Evolutionary conservation across 2,797 vertebrate species (phyloP).

Genomic region (Adrianichthys oophorus): DNA sequence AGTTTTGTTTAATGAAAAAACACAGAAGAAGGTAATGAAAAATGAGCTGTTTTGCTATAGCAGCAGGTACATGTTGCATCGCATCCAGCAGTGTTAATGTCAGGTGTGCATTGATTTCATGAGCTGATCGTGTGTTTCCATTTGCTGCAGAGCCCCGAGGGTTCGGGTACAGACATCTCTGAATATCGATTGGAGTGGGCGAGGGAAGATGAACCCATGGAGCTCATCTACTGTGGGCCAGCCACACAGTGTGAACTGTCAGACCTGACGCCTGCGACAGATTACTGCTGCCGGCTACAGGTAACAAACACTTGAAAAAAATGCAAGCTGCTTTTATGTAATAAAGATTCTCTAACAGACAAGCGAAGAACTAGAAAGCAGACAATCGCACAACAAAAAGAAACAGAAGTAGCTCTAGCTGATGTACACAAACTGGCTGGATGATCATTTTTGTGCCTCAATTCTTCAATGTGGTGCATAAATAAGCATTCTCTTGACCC

Average conservation of each 20-base stretch:
- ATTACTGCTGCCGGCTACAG: conserved; percentile 94
- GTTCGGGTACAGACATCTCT: conserved; percentile 91
- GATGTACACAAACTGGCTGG: not conserved
- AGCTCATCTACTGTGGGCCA: conserved; percentile 85
- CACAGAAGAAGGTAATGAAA: not conserved
- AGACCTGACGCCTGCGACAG: conserved; percentile 84
- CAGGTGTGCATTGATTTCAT: conserved; percentile 1
- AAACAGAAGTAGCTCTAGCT: conserved; percentile 25
- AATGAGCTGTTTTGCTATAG: not conserved
- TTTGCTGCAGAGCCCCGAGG: conserved; percentile 86
- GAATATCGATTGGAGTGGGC: conserved; percentile 96
- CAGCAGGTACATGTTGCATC: not conserved
- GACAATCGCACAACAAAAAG: conserved; percentile 6
- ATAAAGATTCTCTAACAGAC: too few relatives aligned
- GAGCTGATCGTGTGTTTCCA: conserved; percentile 11
- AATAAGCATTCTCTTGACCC: conserved; percentile 10
- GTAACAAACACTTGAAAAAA: conserved; percentile 62
- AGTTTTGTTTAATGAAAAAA: too few relatives aligned
- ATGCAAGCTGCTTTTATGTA: too few relatives aligned
- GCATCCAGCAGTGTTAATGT: conserved; percentile 1
- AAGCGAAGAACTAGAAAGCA: not conserved
- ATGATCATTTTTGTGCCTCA: conserved; percentile 20
- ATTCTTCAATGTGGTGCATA: conserved; percentile 31
- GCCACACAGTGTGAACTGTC: conserved; percentile 88
- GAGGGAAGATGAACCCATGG: conserved; percentile 85